A percentile compares a stretch with the other conserved stretches of the same genome.
Evolutionary conservation across 2,113 vertebrate genomes (phyloP).

Genomic region (Erythrocercus mccallii): DNA sequence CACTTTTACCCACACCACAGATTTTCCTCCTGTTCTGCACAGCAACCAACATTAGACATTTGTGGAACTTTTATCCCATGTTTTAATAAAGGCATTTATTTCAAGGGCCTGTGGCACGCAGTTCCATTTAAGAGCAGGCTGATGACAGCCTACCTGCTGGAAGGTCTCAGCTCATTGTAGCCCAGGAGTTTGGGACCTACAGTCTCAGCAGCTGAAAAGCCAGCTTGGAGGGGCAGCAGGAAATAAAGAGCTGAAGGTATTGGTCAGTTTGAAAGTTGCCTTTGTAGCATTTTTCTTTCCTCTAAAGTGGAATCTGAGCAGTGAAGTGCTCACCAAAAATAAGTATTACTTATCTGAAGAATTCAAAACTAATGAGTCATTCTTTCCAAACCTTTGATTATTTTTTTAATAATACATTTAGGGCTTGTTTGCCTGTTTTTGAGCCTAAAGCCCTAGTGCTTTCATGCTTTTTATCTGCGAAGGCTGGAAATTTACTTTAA

Average conservation of each 20-base stretch:
- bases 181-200: background rate
- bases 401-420: slow-evolving; percentile 17
- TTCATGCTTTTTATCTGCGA: slow-evolving; percentile 25
- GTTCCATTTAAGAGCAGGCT: background rate
- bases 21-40: background rate
- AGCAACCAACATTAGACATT: background rate
- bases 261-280: background rate
- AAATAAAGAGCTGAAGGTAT: background rate
- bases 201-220: background rate
- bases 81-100: background rate
- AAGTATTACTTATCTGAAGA: background rate
- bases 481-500: slow-evolving; percentile 35
- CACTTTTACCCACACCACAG: background rate
- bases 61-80: background rate
- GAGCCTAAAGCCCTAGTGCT: background rate
- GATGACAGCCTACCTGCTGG: background rate
- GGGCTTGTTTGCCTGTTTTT: slow-evolving; percentile 10
- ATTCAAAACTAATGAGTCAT: slow-evolving; percentile 28
- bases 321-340: background rate
- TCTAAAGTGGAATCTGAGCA: background rate
- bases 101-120: rapidly evolving
- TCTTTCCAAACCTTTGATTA: background rate
- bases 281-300: background rate
- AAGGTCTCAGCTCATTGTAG: background rate
- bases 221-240: background rate